Conservation (phyloP, 2,113 vertebrate genomes). For the Fregata magnificens region DNA sequence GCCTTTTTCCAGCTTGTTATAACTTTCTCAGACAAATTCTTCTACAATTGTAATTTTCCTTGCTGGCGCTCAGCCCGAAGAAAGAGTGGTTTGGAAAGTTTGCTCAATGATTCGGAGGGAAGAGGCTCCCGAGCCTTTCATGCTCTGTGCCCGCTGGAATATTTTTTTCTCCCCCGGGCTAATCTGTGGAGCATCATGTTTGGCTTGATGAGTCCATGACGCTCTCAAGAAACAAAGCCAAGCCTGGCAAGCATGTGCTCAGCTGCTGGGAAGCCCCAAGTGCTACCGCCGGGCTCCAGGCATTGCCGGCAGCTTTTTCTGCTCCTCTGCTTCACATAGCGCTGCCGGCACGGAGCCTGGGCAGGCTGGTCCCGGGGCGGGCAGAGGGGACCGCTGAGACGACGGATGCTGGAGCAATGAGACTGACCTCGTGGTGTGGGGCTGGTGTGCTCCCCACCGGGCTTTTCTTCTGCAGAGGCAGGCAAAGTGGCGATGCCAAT, state of each 20-base stretch:
- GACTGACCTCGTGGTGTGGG: fast-evolving
- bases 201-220: background rate
- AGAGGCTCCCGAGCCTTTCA: background rate
- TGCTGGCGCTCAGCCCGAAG: constrained; percentile 1
- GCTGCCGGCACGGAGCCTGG: fast-evolving
- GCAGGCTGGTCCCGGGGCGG: background rate
- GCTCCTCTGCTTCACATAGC: background rate
- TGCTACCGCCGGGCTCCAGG: background rate
- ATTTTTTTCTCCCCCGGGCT: background rate
- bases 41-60: constrained; percentile 25
- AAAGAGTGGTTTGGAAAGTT: constrained; percentile 28
- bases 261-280: background rate
- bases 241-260: background rate
- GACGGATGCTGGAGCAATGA: background rate
- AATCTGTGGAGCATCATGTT: background rate
- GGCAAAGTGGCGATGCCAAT: background rate
- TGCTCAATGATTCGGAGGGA: background rate
- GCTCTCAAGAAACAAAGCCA: background rate
- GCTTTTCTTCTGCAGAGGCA: background rate
- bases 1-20: background rate
- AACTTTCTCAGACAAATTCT: constrained; percentile 37
- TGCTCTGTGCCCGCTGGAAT: background rate
- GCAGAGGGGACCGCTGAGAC: background rate
- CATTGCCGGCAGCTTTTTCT: background rate
- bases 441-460: background rate